Conservation (phyloP, 2,888 invertebrate species). For the Megamerina dolium region DNA sequence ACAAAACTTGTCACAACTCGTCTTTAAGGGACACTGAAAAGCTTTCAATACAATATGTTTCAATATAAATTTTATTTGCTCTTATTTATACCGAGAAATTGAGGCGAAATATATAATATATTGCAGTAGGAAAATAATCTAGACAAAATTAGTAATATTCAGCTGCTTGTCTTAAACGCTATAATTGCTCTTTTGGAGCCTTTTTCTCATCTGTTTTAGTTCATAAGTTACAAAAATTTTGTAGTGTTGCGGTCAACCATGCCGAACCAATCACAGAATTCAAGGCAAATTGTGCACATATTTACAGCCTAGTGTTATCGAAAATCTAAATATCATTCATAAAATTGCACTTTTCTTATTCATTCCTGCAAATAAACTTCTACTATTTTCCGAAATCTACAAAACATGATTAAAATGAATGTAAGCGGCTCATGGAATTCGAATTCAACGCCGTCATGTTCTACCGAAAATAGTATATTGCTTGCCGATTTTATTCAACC, state of each 20-base stretch:
- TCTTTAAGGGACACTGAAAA: background rate
- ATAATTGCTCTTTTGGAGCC: conserved; percentile 1
- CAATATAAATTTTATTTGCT: background rate
- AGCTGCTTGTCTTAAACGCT: background rate
- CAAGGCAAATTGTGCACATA: too few relatives aligned
- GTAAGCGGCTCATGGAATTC: too few relatives aligned
- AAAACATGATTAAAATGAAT: too few relatives aligned
- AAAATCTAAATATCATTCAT: conserved; percentile 1
- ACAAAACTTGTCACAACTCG: background rate
- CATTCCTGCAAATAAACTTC: background rate
- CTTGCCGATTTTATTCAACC: too few relatives aligned
- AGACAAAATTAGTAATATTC: conserved; percentile 2
- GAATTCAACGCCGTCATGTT: conserved; percentile 2
- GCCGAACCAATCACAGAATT: too few relatives aligned
- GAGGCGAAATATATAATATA: background rate
- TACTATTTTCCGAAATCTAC: background rate
- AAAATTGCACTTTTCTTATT: conserved; percentile 1
- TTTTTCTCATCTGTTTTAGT: too few relatives aligned
- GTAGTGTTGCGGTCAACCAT: too few relatives aligned
- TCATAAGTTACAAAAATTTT: too few relatives aligned
- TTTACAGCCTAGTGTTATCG: too few relatives aligned
- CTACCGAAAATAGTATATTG: too few relatives aligned
- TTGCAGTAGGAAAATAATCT: conserved; percentile 4
- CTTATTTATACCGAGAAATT: background rate
- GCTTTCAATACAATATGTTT: background rate